Evolutionary conservation across 2,113 vertebrate species (phyloP), one percentile per base, ranked within the genome.

Genomic region (Oryzias curvinotus): DNA sequence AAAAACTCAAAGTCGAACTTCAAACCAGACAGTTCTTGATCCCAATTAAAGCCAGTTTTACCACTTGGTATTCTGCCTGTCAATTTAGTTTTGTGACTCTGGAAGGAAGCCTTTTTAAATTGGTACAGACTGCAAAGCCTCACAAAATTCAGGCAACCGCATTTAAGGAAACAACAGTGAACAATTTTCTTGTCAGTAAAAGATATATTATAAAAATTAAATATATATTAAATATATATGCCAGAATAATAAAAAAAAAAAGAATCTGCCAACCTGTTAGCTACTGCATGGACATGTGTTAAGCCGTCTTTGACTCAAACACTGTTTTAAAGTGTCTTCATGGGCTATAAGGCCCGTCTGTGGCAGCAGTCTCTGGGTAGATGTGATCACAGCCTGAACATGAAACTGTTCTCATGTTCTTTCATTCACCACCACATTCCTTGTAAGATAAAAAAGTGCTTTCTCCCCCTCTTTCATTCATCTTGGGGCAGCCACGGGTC

Each of bases 361-460:
- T 50, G 17, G 15, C 45, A 19, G 28, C 18, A 5, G 28, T 13
- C 18, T 67, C n/a, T 28, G 54, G 30, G 50, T 52, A 2, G 50
- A 55, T 65, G 45, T 48, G 17, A 73, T 68, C 66, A 48, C 57
- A 61, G 70, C 57, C 54, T 56, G 41, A 80, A 57, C 43, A 60
- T 43, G 17, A 57, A 53, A 55, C 23, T n/a, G 8, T 47, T 77
- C 53, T 57, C 10, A 4, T 55, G 43, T 75, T 56, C 19, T 42
- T 76, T 18, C 43, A 14, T 56, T 73, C 51, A 41, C 47, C 2
- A 1, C 55, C 15, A 47, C 45, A 49, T 62, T 62, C 25, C 62
- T 59, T 30, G 21, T 23, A 23, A 1, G 21, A 58, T 51, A 69
- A 47, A 55, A 66, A 52, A 51, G 50, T 18, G 43, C 16, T 26